phyloP scores from a whole-genome alignment of 2,888 invertebrate genomes.

The Bugula neritina region DNA sequence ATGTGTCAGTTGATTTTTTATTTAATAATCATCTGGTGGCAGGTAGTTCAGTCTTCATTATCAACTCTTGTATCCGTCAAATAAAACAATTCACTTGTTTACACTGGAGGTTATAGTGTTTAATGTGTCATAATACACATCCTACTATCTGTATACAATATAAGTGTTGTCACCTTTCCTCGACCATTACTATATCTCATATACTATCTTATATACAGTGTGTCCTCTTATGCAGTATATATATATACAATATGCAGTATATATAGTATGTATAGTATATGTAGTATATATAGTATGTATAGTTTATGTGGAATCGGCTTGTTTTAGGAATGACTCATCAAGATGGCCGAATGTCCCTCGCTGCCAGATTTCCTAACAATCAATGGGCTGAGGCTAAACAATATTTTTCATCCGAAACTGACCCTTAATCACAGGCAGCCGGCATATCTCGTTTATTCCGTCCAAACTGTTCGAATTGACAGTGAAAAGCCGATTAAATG shows the following conservation, averaged over 20 bases:
- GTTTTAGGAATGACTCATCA: not conserved
- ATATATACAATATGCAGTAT: not conserved
- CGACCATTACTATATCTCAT: no score
- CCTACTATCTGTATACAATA: no score
- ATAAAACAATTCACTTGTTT: not conserved
- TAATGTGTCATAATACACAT: not conserved
- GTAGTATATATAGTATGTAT: not conserved
- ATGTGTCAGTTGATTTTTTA: conserved; percentile 11
- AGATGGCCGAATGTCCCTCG: conserved; percentile 38
- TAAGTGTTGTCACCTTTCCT: no score
- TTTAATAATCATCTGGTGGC: conserved; percentile 15
- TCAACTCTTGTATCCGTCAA: not conserved
- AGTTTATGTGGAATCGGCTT: not conserved
- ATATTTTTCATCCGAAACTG: conserved; percentile 35
- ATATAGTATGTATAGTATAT: not conserved
- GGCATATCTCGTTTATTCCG: not conserved
- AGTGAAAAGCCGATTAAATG: no score
- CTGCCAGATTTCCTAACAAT: conserved; percentile 40
- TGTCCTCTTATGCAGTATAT: not conserved
- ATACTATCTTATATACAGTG: no score
- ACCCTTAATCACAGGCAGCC: not conserved
- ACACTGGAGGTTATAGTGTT: not conserved
- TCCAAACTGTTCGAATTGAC: no score
- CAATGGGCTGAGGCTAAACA: conserved; percentile 41
- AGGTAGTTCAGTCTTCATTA: not conserved